Evolutionary conservation across 2,888 invertebrate species (phyloP).

Genomic region (Norana najaformis): DNA sequence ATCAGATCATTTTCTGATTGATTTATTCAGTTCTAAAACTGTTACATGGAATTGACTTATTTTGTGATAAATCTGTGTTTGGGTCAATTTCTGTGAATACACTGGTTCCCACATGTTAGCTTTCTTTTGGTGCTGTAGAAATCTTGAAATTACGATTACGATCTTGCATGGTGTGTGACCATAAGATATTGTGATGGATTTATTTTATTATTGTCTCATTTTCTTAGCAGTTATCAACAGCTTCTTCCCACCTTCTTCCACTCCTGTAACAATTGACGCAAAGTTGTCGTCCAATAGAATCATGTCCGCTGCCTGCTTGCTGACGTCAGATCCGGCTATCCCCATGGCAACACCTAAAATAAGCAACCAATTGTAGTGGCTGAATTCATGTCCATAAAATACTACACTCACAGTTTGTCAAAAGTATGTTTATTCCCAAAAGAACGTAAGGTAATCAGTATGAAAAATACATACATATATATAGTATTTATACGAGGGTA

Average conservation of each 20-base stretch:
- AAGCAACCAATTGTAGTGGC: not conserved
- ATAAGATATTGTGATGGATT: no score
- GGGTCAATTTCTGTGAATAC: no score
- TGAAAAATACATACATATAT: no score
- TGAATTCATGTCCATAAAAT: not conserved
- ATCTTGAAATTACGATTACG: no score
- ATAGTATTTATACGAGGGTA: no score
- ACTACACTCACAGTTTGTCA: not conserved
- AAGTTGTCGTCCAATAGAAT: constrained; percentile 51
- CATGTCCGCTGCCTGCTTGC: constrained; percentile 51
- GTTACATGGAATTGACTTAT: not conserved
- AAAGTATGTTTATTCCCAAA: not conserved
- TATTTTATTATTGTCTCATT: not conserved
- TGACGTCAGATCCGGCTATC: constrained; percentile 49
- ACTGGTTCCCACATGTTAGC: no score
- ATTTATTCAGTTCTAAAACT: no score
- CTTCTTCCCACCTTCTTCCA: constrained; percentile 45
- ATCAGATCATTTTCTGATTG: no score
- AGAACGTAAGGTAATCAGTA: not conserved
- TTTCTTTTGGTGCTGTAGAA: no score
- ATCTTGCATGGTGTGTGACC: no score
- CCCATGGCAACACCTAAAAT: constrained; percentile 48
- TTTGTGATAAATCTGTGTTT: not conserved
- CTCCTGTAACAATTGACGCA: constrained; percentile 51
- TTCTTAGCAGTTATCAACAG: not conserved